A percentile compares a stretch with the other conserved stretches of the same genome.
phyloP scores from a whole-genome alignment of 1,140 invertebrate genomes.

The Diachasmimorpha longicaudata region DNA sequence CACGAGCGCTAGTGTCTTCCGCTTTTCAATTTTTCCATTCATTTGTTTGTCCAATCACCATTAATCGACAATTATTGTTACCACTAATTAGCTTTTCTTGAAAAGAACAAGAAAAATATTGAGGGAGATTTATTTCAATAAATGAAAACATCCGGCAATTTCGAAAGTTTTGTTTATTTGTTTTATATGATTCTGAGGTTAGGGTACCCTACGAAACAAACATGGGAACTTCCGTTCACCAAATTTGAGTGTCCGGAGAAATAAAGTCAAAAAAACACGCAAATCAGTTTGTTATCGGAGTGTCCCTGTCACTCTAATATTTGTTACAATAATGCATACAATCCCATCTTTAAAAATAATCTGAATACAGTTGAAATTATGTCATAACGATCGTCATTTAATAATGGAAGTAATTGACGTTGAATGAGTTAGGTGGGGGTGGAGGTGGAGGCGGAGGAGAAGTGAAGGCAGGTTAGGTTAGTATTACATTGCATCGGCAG shows the following conservation, averaged over 20 bases:
- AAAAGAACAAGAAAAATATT: too few species aligned
- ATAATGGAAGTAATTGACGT: conserved; percentile 7
- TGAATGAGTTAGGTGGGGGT: neutral
- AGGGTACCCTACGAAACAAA: neutral
- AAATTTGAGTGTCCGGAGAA: neutral
- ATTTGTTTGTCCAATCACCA: neutral
- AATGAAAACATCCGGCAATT: too few species aligned
- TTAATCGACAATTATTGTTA: neutral
- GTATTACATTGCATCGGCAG: neutral
- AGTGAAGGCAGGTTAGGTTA: neutral
- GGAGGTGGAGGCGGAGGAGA: too few species aligned
- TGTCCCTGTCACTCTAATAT: neutral
- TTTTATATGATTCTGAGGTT: too few species aligned
- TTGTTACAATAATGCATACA: neutral
- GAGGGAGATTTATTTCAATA: too few species aligned
- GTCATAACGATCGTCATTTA: conserved; percentile 6
- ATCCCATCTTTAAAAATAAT: neutral
- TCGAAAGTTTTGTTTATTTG: too few species aligned
- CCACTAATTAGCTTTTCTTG: too few species aligned
- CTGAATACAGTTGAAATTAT: neutral
- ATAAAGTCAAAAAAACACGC: neutral
- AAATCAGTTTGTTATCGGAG: too few species aligned
- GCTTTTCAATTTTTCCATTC: neutral
- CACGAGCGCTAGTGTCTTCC: neutral
- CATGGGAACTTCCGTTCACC: neutral